Conservation (phyloP, 2,888 invertebrate species). For the Bhutanitis thaidina region DNA sequence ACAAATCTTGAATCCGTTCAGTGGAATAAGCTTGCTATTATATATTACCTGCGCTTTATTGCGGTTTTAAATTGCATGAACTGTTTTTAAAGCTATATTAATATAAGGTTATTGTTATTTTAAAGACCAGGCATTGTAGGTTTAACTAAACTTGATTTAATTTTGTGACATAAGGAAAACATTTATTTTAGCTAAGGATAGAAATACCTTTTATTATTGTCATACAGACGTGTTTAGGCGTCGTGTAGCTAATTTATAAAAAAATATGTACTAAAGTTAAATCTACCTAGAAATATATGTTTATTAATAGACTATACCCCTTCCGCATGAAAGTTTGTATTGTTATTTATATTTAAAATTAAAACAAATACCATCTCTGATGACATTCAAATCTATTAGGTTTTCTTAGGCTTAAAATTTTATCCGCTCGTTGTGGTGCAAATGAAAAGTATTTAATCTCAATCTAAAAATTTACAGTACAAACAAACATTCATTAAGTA, state of each 20-base stretch:
- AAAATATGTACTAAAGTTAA: no score
- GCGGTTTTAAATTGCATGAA: conserved; percentile 19
- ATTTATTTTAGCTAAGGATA: no score
- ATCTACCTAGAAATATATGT: background rate
- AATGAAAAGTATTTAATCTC: no score
- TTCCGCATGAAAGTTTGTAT: conserved; percentile 1
- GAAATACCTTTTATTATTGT: no score
- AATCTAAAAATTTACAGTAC: no score
- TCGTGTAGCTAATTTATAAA: no score
- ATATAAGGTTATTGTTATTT: conserved; percentile 15
- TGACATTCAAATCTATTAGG: conserved; percentile 30
- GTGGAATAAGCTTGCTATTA: conserved; percentile 41
- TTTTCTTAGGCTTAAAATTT: conserved; percentile 33
- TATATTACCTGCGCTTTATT: conserved; percentile 29
- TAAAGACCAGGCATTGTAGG: background rate
- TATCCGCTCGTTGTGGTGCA: conserved; percentile 22
- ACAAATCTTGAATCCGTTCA: conserved; percentile 42
- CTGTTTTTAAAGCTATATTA: conserved; percentile 16
- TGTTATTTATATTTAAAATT: conserved; percentile 11
- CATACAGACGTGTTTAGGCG: no score
- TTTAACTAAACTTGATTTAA: no score
- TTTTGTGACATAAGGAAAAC: no score
- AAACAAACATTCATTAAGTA: no score
- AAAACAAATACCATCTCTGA: conserved; percentile 31
- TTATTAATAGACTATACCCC: conserved; percentile 1